Base-by-base conservation (phyloP, 2,888 invertebrate species). In the Hipparchia sbordonii region DNA sequence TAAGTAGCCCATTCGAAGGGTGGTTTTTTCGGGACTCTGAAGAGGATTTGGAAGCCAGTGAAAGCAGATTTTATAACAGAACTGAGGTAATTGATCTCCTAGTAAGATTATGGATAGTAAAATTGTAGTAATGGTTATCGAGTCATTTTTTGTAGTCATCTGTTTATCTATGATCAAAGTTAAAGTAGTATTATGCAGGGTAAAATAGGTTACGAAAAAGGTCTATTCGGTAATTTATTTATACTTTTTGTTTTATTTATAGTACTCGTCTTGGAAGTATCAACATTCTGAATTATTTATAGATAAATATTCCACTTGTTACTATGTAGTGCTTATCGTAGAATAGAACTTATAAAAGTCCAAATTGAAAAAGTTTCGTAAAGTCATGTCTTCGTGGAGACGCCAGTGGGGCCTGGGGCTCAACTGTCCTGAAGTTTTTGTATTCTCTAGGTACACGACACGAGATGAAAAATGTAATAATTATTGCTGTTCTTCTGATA, bases 21-120 rank as follows among this genome's bases (percentile, higher is more conserved):
- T 93, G 93, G 93, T 88, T 88, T 88, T 89, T 91, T 90, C 91
- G 90, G 57, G 91, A 93, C 75, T 84, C 87, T 1, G 77, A 80
- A 7, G 86, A 87, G n/a, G 92, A 94, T 77, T 84, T 94, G 84
- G 91, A 92, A 62, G 89, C 89, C 1, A 86, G 84, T 77, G 93
- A 93, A 74, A 89, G 84, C 72, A 84, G 82, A 74, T 78, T 76
- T 67, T 84, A 83, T 76, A 90, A 90, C 73, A 77, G 79, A 67
- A 87, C 87, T 74, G 80, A 87, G 89, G 87, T 90, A 85, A 73
- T 79, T 62, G 3, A 10, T 23, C 9, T 59, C 9, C 39, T 39
- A 39, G 23, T 23, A 23, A 23, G 23, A 23, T 23, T 23, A 23
- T 23, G 23, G 23, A 23, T 23, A 23, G 23, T 23, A 23, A 23